These are phyloP conservation scores for Dipus sagitta DNA, from an alignment of 2,797 vertebrate species.

Conservation along the genomic window DNA sequence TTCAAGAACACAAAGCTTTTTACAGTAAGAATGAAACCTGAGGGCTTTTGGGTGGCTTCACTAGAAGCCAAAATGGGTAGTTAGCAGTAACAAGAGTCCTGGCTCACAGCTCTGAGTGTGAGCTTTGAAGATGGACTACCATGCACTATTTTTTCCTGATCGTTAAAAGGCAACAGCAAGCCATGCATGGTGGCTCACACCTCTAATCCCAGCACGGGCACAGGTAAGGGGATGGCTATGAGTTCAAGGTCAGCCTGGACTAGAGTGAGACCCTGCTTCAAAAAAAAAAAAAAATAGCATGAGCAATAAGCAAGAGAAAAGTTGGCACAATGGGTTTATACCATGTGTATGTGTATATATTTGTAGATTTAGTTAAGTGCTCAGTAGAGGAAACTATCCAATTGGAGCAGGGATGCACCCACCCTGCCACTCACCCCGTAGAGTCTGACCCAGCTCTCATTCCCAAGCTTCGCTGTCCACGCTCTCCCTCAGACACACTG, in stretches of 20 bases:
- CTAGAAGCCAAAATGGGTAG: background rate
- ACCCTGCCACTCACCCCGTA: background rate
- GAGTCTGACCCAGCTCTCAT: background rate
- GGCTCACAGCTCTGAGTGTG: background rate
- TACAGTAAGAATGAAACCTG: background rate
- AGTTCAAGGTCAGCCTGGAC: background rate
- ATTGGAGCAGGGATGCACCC: background rate
- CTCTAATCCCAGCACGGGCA: too few species aligned
- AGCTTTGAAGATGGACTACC: background rate
- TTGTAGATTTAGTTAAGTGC: background rate
- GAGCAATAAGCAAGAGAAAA: slow-evolving; percentile 5
- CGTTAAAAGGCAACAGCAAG: slow-evolving; percentile 14
- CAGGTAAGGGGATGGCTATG: too few species aligned
- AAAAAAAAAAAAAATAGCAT: background rate
- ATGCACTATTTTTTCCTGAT: background rate
- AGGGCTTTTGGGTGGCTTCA: background rate
- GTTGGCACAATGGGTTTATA: background rate
- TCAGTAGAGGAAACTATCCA: background rate
- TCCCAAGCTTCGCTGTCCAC: too few species aligned
- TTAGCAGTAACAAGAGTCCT: too few species aligned
- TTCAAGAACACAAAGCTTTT: background rate
- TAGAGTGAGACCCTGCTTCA: too few species aligned
- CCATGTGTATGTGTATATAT: background rate
- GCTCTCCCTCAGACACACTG: background rate
- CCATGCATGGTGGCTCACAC: too few species aligned